A percentile compares a stretch with the other conserved stretches of the same genome.
Conservation (phyloP, 2,888 invertebrate species). For the Homarus gammarus region DNA sequence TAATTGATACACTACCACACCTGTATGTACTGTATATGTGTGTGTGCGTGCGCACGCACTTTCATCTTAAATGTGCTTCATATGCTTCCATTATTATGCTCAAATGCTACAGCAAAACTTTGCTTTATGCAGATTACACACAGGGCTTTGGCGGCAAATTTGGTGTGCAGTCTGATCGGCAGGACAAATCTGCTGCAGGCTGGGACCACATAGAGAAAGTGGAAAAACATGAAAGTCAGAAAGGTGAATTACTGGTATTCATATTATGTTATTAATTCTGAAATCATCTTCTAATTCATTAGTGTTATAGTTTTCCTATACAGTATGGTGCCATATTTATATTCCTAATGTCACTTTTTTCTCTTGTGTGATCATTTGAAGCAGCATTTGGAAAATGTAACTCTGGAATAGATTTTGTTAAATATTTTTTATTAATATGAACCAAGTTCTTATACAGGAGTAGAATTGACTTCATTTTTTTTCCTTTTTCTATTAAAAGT, state of each 20-base stretch:
- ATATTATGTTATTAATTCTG: not conserved
- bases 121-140: conserved; percentile 78
- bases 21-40: not conserved
- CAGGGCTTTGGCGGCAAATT: conserved; percentile 81
- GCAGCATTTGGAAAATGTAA: too few species aligned
- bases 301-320: too few species aligned
- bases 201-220: conserved; percentile 86
- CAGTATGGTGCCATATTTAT: too few species aligned
- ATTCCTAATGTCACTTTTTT: too few species aligned
- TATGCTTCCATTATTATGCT: not conserved
- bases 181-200: conserved; percentile 89
- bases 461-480: too few species aligned
- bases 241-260: conserved; percentile 7
- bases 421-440: too few species aligned
- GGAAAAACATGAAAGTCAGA: conserved; percentile 81
- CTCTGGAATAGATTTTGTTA: too few species aligned
- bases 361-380: too few species aligned
- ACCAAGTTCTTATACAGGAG: too few species aligned
- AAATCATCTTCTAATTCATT: not conserved
- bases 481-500: too few species aligned
- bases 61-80: not conserved
- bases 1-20: too few species aligned
- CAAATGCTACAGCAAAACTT: not conserved
- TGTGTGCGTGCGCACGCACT: too few species aligned
- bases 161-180: conserved; percentile 79